Percentiles rank a stretch among this genome's conserved stretches.
Evolutionary conservation across 2,797 vertebrate genomes (phyloP).

Genomic region (Acipenser oxyrinchus): DNA sequence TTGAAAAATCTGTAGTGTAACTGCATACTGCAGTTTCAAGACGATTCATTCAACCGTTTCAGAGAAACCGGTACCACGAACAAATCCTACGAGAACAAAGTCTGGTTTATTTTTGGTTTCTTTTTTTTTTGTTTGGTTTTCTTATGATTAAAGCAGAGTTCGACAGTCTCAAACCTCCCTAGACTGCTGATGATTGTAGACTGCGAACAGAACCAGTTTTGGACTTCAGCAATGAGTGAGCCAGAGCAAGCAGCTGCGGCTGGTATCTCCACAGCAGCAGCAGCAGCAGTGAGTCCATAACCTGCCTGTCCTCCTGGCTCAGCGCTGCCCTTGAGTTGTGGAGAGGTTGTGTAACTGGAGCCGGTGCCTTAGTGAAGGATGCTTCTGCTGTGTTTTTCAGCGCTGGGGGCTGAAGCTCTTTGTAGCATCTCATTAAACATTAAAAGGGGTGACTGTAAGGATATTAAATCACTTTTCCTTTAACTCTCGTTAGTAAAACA

Average conservation of each 20-base stretch:
- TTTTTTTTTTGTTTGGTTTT: neutral
- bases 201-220: neutral
- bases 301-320: neutral
- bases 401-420: conserved; percentile 19
- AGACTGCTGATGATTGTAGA: neutral
- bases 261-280: too few relatives aligned
- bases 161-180: neutral
- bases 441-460: conserved; percentile 16
- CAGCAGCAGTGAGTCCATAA: too few relatives aligned
- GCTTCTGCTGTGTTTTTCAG: neutral
- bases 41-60: too few relatives aligned
- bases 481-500: neutral
- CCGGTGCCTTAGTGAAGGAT: conserved; percentile 15
- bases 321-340: neutral
- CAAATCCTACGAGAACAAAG: too few relatives aligned
- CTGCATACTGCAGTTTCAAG: too few relatives aligned
- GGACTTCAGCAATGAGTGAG: neutral
- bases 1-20: too few relatives aligned
- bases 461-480: neutral
- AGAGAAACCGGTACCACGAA: too few relatives aligned
- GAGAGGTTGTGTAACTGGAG: conserved; percentile 3
- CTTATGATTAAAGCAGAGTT: neutral
- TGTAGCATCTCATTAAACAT: conserved; percentile 33
- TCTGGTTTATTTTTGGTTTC: too few relatives aligned
- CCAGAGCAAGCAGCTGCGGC: too few relatives aligned